Percentiles rank a stretch among this genome's conserved stretches.
Evolutionary conservation across 30 jellyfish, hydroid and myxozoan genomes (phyloP).

Genomic region (Aurelia sp.): DNA sequence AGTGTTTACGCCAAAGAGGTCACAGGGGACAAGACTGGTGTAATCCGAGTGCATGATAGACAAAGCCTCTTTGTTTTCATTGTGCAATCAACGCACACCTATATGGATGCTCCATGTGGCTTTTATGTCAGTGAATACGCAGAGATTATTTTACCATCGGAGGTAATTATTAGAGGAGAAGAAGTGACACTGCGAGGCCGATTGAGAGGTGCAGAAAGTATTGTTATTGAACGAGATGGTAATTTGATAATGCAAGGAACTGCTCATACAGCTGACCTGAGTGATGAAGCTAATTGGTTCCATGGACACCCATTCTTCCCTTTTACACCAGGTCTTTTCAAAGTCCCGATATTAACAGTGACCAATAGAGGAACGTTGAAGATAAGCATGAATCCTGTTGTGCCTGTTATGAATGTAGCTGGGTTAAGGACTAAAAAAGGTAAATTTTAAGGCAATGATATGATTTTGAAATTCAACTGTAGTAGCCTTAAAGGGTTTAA

Average conservation of each 20-base stretch:
- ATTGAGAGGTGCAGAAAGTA: constrained; percentile 47
- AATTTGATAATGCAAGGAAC: constrained; percentile 36
- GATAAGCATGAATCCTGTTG: constrained; percentile 47
- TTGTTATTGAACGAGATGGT: constrained; percentile 65
- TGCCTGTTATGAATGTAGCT: constrained; percentile 35
- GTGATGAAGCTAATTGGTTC: constrained; percentile 70
- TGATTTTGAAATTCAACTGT: too few species aligned
- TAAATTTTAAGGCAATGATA: not conserved
- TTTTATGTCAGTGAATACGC: constrained; percentile 63
- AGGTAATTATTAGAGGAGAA: constrained; percentile 70
- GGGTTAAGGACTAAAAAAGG: constrained; percentile 50
- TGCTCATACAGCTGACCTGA: constrained; percentile 58
- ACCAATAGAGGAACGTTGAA: constrained; percentile 39
- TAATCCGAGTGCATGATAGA: constrained; percentile 45
- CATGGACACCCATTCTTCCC: constrained; percentile 62
- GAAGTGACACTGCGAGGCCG: constrained; percentile 65
- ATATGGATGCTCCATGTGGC: constrained; percentile 82
- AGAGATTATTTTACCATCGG: constrained; percentile 65
- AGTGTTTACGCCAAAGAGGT: constrained; percentile 65
- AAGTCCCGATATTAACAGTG: constrained; percentile 31
- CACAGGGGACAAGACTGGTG: constrained; percentile 76
- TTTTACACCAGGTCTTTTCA: constrained; percentile 40
- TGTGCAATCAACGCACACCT: constrained; percentile 75
- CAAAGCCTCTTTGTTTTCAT: constrained; percentile 64
- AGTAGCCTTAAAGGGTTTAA: too few species aligned